Percentiles rank a stretch among this genome's conserved stretches.
These are phyloP conservation scores for Gymnothorax reevesii DNA, from an alignment of 2,797 vertebrate species.

Conservation along the genomic window DNA sequence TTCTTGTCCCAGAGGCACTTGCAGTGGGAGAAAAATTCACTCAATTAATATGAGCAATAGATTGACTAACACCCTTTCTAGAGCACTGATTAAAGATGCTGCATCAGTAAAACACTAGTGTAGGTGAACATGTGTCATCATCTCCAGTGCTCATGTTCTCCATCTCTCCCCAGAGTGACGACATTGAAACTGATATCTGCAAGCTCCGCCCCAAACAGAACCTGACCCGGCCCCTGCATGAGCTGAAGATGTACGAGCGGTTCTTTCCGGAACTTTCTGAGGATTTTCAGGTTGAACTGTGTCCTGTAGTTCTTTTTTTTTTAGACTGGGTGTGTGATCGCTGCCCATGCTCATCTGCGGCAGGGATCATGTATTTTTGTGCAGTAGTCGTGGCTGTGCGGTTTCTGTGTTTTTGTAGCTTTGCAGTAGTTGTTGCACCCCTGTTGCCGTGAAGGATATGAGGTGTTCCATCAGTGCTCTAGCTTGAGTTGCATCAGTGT, in stretches of 20 bases:
- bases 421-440: no score
- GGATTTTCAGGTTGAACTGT: slow-evolving; percentile 85
- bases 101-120: neutral
- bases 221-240: slow-evolving; percentile 79
- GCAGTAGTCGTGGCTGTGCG: neutral
- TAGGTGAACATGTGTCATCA: neutral
- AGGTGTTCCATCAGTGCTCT: no score
- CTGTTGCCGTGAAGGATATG: no score
- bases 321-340: neutral
- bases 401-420: no score
- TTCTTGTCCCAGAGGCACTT: neutral
- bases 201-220: slow-evolving; percentile 85
- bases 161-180: slow-evolving; percentile 83
- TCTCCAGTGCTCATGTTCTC: slow-evolving; percentile 24
- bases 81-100: no score
- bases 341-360: neutral
- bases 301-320: neutral
- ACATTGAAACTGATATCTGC: slow-evolving; percentile 95
- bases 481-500: no score
- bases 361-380: neutral
- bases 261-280: slow-evolving; percentile 91
- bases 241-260: slow-evolving; percentile 87
- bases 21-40: neutral
- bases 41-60: no score
- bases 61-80: no score